Base-by-base conservation (phyloP, 2,797 vertebrate genomes). In the Rhinella marina region DNA sequence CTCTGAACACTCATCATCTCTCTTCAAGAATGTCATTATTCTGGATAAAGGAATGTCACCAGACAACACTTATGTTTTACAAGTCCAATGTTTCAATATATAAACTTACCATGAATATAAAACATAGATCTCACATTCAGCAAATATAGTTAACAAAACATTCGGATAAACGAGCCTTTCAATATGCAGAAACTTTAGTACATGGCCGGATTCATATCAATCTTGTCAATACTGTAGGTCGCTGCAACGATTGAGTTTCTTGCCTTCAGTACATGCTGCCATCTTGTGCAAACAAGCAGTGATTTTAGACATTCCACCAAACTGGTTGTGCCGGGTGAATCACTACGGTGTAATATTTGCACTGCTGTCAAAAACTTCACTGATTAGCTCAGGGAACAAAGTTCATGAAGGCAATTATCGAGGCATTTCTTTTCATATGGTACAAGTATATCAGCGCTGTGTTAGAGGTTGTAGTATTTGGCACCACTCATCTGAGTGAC, bases 281-380 rank as follows among this genome's bases (percentile, higher is more conserved):
- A 89, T 76, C 79, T 78, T 78, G 80, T 86, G 72, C 81, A 89
- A 89, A 84, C 73, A 89, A 19, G 23, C 81, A 72, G 62, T 77
- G 88, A 84, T 89, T 86, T 66, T 82, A 3, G 32, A n/a, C 85
- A 89, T 86, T 86, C 85, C 88, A 82, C 48, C 76, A 52, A 89
- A 89, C 88, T 62, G 61, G 88, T 86, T 83, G 54, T 79, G 56
- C 85, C 9, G 70, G 88, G 84, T 84, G 54, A 72, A 56, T 86
- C 50, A 73, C 27, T 64, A 21, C 70, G 72, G 72, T 61, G 80
- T 86, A 78, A 86, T 82, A 78, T 86, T 78, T 89, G 66, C 66
- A 50, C 32, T 79, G 52, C 72, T 78, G 72, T 59, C 59, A 70
- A 59, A 86, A 57, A 11, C 21, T 56, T 82, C 54, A 64, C 27